Evolutionary conservation across 2,113 vertebrate genomes (phyloP).

Genomic region (Nettapus auritus): DNA sequence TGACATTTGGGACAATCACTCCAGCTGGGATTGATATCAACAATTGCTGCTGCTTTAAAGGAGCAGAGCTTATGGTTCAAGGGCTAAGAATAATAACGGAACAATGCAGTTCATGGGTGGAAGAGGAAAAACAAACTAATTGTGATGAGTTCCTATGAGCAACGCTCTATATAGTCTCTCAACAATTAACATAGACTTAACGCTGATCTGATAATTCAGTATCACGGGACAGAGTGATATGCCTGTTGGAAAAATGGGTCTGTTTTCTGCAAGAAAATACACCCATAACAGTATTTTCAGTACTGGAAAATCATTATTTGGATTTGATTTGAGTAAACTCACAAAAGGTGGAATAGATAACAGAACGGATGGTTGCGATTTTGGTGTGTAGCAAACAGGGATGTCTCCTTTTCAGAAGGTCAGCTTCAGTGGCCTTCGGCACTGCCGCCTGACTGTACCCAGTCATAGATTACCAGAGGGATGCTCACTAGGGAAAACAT

Average conservation of each 20-base stretch:
- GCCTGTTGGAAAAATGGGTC: conserved; percentile 24
- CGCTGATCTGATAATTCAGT: conserved; percentile 23
- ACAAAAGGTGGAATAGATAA: conserved; percentile 61
- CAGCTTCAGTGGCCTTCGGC: conserved; percentile 51
- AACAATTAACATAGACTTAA: conserved; percentile 16
- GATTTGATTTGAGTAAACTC: conserved; percentile 70
- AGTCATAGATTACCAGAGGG: conserved; percentile 84
- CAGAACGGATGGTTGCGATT: conserved; percentile 52
- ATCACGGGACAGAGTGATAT: not conserved
- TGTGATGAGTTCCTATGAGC: not conserved
- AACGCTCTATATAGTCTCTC: not conserved
- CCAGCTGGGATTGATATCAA: conserved; percentile 16
- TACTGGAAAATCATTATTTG: conserved; percentile 53
- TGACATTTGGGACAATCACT: conserved; percentile 38
- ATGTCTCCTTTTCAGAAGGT: conserved; percentile 5
- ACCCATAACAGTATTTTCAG: conserved; percentile 32
- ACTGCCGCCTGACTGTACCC: conserved; percentile 70
- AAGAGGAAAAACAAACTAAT: conserved; percentile 15
- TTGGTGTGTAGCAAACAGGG: conserved; percentile 55
- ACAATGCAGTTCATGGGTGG: not conserved
- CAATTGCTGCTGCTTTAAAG: not conserved
- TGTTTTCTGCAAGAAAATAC: conserved; percentile 49
- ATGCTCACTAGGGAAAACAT: conserved; percentile 82
- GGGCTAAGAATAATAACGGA: conserved; percentile 14
- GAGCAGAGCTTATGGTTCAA: conserved; percentile 19